Conservation (phyloP, 2,888 invertebrate genomes). For the Nomada fucata region DNA sequence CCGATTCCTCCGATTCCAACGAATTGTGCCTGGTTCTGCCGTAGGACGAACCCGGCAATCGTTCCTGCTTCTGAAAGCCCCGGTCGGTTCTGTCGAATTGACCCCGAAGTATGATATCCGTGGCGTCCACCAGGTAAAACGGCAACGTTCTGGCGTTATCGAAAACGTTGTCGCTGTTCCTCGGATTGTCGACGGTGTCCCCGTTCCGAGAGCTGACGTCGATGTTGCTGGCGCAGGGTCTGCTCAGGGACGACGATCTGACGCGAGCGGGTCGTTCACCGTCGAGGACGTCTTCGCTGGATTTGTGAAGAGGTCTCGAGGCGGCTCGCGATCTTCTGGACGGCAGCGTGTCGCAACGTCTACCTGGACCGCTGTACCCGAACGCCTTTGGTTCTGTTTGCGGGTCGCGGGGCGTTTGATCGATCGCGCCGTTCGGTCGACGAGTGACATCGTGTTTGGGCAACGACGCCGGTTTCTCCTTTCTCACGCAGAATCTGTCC, state of each 20-base stretch:
- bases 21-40: constrained; percentile 75
- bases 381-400: not conserved
- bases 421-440: constrained; percentile 3
- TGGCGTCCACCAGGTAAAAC: constrained; percentile 77
- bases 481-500: constrained; percentile 35
- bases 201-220: constrained; percentile 66
- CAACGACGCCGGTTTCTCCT: constrained; percentile 6
- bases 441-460: constrained; percentile 21
- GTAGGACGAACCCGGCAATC: constrained; percentile 15
- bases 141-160: constrained; percentile 33
- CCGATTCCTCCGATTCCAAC: constrained; percentile 71
- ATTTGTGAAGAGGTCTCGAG: constrained; percentile 74
- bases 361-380: constrained; percentile 21
- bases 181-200: constrained; percentile 13
- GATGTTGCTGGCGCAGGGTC: constrained; percentile 71
- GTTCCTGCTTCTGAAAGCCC: constrained; percentile 29
- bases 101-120: constrained; percentile 76
- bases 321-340: constrained; percentile 64
- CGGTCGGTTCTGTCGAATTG: constrained; percentile 67
- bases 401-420: not conserved
- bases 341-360: constrained; percentile 78
- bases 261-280: constrained; percentile 67
- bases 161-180: not conserved
- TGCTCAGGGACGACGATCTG: constrained; percentile 53
- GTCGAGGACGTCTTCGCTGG: constrained; percentile 78